Percentiles rank a stretch among this genome's conserved stretches.
These are phyloP conservation scores for Takifugu ocellatus DNA, from an alignment of 2,797 vertebrate genomes.

Conservation along the genomic window DNA sequence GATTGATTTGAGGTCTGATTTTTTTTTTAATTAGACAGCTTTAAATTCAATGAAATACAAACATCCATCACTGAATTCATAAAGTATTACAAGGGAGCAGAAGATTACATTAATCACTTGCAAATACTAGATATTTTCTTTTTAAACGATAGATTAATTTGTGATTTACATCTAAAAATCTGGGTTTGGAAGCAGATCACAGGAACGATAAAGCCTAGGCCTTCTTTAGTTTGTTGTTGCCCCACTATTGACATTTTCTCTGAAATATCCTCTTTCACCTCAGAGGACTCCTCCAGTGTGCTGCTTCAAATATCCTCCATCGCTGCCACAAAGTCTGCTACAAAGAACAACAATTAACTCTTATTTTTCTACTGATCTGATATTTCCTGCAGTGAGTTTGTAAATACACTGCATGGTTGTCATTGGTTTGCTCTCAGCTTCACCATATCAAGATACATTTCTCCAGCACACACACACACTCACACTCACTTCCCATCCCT, in stretches of 20 bases:
- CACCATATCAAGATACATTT: background rate
- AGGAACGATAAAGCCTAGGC: background rate
- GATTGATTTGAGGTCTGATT: too few species aligned
- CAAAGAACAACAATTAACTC: background rate
- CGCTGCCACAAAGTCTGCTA: background rate
- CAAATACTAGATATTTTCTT: too few species aligned
- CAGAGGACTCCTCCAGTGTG: background rate
- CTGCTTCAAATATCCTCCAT: background rate
- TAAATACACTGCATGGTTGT: background rate
- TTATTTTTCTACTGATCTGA: background rate
- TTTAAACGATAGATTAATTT: background rate
- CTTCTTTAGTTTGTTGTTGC: background rate
- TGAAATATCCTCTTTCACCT: background rate
- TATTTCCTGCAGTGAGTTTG: background rate
- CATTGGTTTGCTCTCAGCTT: conserved; percentile 9
- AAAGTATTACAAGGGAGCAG: too few species aligned
- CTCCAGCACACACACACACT: background rate
- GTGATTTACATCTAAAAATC: background rate
- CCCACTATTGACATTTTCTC: background rate
- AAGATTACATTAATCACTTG: too few species aligned
- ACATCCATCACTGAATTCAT: too few species aligned
- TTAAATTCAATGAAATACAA: too few species aligned
- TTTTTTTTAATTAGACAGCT: too few species aligned
- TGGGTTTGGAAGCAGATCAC: background rate
- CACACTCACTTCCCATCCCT: conserved; percentile 9